Evolutionary conservation across 2,888 invertebrate genomes (phyloP), one percentile per base, ranked within the genome.

Genomic region (Amitus sp.): DNA sequence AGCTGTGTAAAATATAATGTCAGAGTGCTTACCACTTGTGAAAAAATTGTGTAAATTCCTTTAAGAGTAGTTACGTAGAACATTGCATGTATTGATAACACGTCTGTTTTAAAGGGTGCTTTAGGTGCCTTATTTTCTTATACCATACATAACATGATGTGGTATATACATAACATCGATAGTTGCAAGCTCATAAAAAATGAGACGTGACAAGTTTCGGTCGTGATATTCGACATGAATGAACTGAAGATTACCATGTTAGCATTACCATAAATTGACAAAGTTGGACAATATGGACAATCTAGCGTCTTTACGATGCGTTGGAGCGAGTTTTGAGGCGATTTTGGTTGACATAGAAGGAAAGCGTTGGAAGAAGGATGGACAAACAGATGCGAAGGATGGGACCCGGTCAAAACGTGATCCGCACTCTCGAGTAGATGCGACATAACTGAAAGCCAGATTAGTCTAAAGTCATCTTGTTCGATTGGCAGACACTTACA

Each of bases 401-500:
- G 72, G 74, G 71, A 73, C 71, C 73, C 73, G 78, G 79, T 78
- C 76, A 75, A 77, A 76, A 80, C 80, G 79, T 80, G 80, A 78
- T 75, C 75, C 69, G 79, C 73, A 78, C 66, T 51, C 72, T 53
- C 68, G 76, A 78, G 77, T 75, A 68, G 75, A 73, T 79, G 78
- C 79, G 79, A 78, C 66, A 66, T 67, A 65, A 73, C 75, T 68
- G 68, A 74, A 74, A 74, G 71, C 68, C 68, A 72, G 74, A 76
- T 77, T 76, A 74, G 72, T 72, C 74, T 65, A 62, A 51, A 62
- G 65, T 65, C 59, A 59, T 59, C 48, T 56, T 50, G 58, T 56
- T 59, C 62, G 56, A 62, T 65, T 62, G 62, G 60, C 66, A 57
- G 66, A 54, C 57, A 60, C 60, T 66, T 51, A 59, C 60, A 60